These are phyloP conservation scores for Helicolenus hilgendorfi DNA, from an alignment of 2,797 vertebrate species.

Conservation along the genomic window DNA sequence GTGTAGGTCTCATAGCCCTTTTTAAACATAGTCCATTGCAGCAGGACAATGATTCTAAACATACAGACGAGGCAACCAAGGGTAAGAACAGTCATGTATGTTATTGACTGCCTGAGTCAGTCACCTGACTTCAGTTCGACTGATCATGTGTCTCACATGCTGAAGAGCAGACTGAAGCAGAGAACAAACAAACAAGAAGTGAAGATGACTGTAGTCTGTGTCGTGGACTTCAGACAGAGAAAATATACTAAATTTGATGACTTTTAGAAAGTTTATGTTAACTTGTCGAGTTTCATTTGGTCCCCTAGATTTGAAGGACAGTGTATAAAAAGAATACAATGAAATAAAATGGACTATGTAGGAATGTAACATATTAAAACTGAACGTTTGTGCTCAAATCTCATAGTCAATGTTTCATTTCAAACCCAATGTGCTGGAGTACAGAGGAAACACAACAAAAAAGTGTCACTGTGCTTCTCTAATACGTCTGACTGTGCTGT, in stretches of 20 bases:
- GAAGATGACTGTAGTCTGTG: not conserved
- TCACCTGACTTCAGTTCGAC: slow-evolving; percentile 29
- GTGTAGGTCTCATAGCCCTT: not conserved
- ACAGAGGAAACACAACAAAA: not conserved
- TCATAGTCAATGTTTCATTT: not conserved
- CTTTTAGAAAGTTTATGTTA: not conserved
- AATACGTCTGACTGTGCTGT: no score
- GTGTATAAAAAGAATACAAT: not conserved
- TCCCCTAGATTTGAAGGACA: not conserved
- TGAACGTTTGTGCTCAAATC: not conserved
- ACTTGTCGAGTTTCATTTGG: not conserved
- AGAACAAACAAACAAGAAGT: not conserved
- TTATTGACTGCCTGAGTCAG: not conserved
- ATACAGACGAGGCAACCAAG: not conserved
- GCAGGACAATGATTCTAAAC: not conserved
- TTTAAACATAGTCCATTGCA: not conserved
- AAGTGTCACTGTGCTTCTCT: not conserved
- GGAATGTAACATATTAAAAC: not conserved
- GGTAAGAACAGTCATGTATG: not conserved
- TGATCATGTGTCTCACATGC: slow-evolving; percentile 16
- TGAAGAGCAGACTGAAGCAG: not conserved
- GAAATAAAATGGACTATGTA: not conserved
- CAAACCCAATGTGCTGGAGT: not conserved
- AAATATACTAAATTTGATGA: not conserved
- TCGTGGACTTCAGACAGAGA: not conserved